phyloP scores from a whole-genome alignment of 2,797 vertebrate genomes.

The Dermochelys coriacea region DNA sequence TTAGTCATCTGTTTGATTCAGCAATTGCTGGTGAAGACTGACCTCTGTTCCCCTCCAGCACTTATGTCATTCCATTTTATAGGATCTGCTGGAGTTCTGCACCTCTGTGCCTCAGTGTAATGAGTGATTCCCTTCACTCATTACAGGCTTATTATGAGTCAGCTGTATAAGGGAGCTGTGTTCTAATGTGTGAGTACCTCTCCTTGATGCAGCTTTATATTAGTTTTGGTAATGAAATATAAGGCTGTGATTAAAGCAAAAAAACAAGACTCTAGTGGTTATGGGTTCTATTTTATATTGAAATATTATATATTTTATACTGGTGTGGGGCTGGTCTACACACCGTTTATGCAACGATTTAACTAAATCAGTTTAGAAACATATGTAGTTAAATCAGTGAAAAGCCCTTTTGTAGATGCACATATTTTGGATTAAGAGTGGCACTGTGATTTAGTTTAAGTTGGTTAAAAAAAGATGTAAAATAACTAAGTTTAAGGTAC shows the following conservation, averaged over 20 bases:
- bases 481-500: not conserved
- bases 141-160: not conserved
- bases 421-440: not conserved
- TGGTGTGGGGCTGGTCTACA: not conserved
- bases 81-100: not conserved
- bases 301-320: too few relatives aligned
- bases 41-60: not conserved
- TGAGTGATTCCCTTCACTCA: accelerated
- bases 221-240: not conserved
- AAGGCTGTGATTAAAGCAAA: not conserved
- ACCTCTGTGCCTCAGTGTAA: not conserved
- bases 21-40: not conserved
- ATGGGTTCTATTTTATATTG: not conserved
- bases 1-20: not conserved
- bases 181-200: not conserved
- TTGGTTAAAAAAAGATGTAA: not conserved
- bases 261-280: not conserved
- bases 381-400: not conserved
- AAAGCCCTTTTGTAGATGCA: not conserved
- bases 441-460: not conserved
- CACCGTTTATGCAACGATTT: not conserved
- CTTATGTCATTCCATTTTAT: not conserved
- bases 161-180: not conserved
- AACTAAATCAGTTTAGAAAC: not conserved
- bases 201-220: not conserved